Conservation (phyloP, 1,140 invertebrate genomes). For the Drosophila ambigua region DNA sequence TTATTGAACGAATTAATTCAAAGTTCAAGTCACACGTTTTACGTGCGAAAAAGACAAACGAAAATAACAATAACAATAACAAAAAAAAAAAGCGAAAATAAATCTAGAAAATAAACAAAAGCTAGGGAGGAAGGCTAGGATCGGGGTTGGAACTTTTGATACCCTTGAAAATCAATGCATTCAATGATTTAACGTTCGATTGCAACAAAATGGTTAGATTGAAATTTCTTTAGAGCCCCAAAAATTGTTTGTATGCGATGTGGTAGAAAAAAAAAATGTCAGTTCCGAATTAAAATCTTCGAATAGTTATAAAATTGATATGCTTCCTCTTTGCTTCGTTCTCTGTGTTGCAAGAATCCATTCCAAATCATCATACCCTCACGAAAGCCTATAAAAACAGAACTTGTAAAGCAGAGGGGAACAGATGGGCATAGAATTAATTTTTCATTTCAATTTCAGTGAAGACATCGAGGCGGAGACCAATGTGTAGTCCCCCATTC, state of each 20-base stretch:
- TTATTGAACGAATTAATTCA: slow-evolving; percentile 80
- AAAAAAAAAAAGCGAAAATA: slow-evolving; percentile 33
- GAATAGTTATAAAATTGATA: too few relatives aligned
- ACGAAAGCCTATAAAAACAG: slow-evolving; percentile 16
- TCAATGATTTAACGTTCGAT: too few relatives aligned
- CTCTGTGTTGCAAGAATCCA: too few relatives aligned
- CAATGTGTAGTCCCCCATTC: slow-evolving; percentile 25
- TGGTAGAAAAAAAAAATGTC: too few relatives aligned
- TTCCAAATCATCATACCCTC: too few relatives aligned
- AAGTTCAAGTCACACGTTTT: slow-evolving; percentile 80
- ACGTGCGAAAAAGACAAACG: slow-evolving; percentile 66
- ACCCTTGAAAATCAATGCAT: slow-evolving; percentile 14
- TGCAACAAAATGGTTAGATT: too few relatives aligned
- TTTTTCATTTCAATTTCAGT: slow-evolving; percentile 45
- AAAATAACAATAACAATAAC: slow-evolving; percentile 30
- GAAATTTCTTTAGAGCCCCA: too few relatives aligned
- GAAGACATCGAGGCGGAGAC: slow-evolving; percentile 23
- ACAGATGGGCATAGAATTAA: slow-evolving; percentile 32
- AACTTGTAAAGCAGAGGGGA: background rate
- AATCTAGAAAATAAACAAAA: background rate
- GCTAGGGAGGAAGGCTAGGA: slow-evolving; percentile 5
- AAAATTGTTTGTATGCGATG: too few relatives aligned
- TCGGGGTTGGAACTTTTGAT: slow-evolving; percentile 37
- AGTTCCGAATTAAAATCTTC: too few relatives aligned
- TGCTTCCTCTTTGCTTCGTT: too few relatives aligned